phyloP scores from a whole-genome alignment of 2,797 vertebrate species.

The Ctenosaura bakeri region DNA sequence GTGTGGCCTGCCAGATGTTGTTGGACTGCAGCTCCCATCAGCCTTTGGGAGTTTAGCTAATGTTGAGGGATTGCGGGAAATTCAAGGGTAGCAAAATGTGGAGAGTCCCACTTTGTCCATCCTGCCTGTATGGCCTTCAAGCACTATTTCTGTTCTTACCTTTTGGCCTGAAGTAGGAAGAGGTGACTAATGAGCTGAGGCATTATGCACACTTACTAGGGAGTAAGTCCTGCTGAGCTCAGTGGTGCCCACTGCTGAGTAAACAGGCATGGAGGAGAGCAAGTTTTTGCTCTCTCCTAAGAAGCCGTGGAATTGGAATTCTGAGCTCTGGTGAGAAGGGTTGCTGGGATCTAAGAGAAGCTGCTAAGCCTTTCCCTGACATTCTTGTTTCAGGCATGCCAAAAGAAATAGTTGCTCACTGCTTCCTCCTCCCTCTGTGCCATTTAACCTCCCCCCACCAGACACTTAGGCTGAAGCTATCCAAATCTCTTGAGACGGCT shows the following conservation, averaged over 20 bases:
- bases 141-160: background rate
- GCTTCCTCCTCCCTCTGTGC: background rate
- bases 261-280: background rate
- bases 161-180: background rate
- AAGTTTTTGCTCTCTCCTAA: background rate
- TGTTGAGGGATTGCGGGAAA: background rate
- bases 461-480: background rate
- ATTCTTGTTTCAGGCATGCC: background rate
- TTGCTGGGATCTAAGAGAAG: background rate
- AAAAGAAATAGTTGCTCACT: constrained; percentile 26
- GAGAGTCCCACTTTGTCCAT: background rate
- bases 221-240: background rate
- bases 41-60: background rate
- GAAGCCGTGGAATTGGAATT: background rate
- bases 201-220: background rate
- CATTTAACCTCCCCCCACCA: background rate
- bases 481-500: background rate
- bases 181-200: background rate
- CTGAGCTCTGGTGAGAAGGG: background rate
- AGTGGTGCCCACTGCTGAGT: background rate
- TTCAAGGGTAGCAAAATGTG: background rate
- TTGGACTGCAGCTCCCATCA: background rate
- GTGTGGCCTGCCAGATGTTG: background rate
- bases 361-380: background rate
- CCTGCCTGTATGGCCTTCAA: background rate